Percentiles rank a stretch among this genome's conserved stretches.
Evolutionary conservation across 2,113 vertebrate genomes (phyloP).

Genomic region (Greenwoodochromis staneri): DNA sequence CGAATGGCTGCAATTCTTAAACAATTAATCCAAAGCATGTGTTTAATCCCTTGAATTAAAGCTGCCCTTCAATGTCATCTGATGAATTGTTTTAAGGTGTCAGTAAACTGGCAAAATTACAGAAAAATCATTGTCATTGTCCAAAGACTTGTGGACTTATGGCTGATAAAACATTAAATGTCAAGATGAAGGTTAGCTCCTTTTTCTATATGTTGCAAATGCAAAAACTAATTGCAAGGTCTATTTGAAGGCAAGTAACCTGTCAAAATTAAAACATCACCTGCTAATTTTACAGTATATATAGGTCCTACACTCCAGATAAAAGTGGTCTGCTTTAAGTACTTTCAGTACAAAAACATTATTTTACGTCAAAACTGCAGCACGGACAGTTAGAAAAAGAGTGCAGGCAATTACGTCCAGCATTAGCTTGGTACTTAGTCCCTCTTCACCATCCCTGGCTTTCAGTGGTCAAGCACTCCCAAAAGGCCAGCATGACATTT

Average conservation of each 20-base stretch:
- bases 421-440: constrained; percentile 46
- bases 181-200: not conserved
- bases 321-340: not conserved
- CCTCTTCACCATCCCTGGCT: constrained; percentile 28
- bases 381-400: not conserved
- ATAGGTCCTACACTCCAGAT: not conserved
- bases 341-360: constrained; percentile 14
- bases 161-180: not conserved
- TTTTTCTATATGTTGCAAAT: not conserved
- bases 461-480: constrained; percentile 50
- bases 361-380: not conserved
- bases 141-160: not conserved
- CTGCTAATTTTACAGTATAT: not conserved
- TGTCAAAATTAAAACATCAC: not conserved
- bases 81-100: not conserved
- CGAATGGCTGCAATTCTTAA: not conserved
- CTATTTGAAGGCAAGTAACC: not conserved
- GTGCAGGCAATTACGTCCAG: constrained; percentile 32
- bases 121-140: not conserved
- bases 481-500: constrained; percentile 74
- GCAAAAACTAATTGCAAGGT: not conserved
- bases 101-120: not conserved
- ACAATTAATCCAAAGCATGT: not conserved
- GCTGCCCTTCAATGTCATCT: not conserved
- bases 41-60: not conserved